Base-by-base conservation (phyloP, 1,140 invertebrate species). In the Macrobrachium nipponense region DNA sequence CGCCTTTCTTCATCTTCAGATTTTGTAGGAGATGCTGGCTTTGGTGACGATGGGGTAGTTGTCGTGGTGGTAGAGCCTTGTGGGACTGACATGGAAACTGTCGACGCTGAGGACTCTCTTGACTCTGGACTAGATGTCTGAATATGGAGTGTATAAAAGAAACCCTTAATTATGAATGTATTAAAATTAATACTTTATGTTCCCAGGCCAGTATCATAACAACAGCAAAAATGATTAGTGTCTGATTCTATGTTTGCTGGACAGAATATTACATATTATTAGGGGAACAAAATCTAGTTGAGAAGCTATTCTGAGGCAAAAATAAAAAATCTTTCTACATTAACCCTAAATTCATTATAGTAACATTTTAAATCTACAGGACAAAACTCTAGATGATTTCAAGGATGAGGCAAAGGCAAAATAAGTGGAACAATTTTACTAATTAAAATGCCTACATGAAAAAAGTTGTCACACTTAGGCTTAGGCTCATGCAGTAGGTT, bases 1-100 rank as follows among this genome's bases (percentile, higher is more conserved):
- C 96, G 94, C 87, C 96, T 94, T 91, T 97, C 96, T 27, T 91
- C 92, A 90, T 93, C 91, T 91, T 92, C 90, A 64, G 89, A 87
- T 79, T 89, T 87, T 73, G 91, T 91, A 77, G 91, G 89, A 89
- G 91, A 91, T 36, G 79, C 83, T 23, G 88, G 86, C 82, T 84
- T 88, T 88, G 87, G 87, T 88, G 89, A 89, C 90, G 91, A 87
- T 44, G 91, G 91, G 77, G 91, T 90, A 77, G 91, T 91, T 82
- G 91, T 92, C 90, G 92, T 91, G 23, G 90, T 89, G 87, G 90
- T 90, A 44, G 91, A 90, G 84, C 91, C 90, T 70, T 90, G 90
- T 82, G 93, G 92, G 89, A 93, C 76, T 20, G 70, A 23, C 61
- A 72, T 87, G 73, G 86, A 64, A 23, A 75, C 59, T 23, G 79